Evolutionary conservation across 2,797 vertebrate species (phyloP), one percentile per base, ranked within the genome.

Genomic region (Lateolabrax maculatus): DNA sequence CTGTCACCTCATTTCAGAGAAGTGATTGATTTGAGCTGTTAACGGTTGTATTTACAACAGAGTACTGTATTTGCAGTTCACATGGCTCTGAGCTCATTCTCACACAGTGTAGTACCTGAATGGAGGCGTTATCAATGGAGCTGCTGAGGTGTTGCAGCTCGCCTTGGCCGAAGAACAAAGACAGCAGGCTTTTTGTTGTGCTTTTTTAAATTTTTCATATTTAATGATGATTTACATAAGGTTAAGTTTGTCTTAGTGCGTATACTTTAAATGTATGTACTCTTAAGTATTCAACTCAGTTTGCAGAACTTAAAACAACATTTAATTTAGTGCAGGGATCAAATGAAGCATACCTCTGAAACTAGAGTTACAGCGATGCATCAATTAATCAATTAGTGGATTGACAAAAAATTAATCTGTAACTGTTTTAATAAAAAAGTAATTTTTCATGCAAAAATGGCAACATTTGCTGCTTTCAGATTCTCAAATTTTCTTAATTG

Each of bases 11-110:
- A 27, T 76, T 84, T 84, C 84, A 87, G 84, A 75, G 83, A n/a
- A 34, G 71, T 90, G 90, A 93, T 91, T 90, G 86, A 92, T 90
- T 87, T 41, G 75, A 62, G 85, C 84, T 82, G 80, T 88, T 68
- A 74, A 48, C 48, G 48, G 81, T 80, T 61, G 81, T 84, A 71
- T 90, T 84, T 64, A 84, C 89, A 87, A 43, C 73, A 5, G 37
- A 15, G 73, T 36, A 0, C 64, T 72, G 76, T 92, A 41, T 93
- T 90, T 91, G 88, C 86, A 75, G 75, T 92, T 91, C 90, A 86
- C 89, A 89, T 68, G 83, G 83, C 77, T 86, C 23, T 2, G 53
- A n/a, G 85, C 86, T 82, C 71, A 60, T 68, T 89, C 71, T 80
- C 73, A 57, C 74, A 44, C 68, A 19, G 66, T 55, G 57, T 29